Evolutionary conservation across 2,113 vertebrate genomes (phyloP), one percentile per base, ranked within the genome.

Genomic region (Todiramphus saurophagus): DNA sequence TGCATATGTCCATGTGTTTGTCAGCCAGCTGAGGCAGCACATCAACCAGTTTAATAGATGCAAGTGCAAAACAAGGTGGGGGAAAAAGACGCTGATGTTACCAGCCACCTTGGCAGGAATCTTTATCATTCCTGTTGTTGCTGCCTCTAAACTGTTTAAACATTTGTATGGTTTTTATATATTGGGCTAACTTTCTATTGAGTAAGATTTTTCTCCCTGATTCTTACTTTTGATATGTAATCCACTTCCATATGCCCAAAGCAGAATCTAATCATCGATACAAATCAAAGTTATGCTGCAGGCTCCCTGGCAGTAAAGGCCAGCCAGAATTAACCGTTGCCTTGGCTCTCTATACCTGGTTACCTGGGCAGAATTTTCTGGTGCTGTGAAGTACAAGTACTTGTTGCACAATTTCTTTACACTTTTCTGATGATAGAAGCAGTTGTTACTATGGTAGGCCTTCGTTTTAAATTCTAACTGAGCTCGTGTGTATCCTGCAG

Each of bases 121-220:
- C 94, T 97, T 94, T 96, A 53, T 87, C 86, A 44, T 93, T 98
- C 86, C 83, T 98, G 87, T 84, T 96, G 81, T 89, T 93, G 91
- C 93, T 97, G 97, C 96, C 96, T 98, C 94, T 94, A 94, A 97
- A 96, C 94, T 94, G 95, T 97, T 96, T 83, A 83, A 95, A 97
- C 93, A 59, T 98, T 98, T 98, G 97, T 98, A 97, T 97, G 97
- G 81, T 97, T 98, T 98, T 97, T 97, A 97, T 95, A 97, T 98
- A 95, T 96, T 95, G 94, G 95, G 96, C 94, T 97, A 97, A 96
- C 94, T 98, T 98, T 98, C 97, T 97, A 97, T 94, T 95, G 96
- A 97, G 96, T 97, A 94, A 97, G 94, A 76, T 97, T 96, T 96
- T 83, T 94, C 95, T 97, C 96, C 88, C 94, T 87, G 64, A 82